These are phyloP conservation scores for Spialia ferax DNA, from an alignment of 2,888 invertebrate genomes.

Conservation along the genomic window DNA sequence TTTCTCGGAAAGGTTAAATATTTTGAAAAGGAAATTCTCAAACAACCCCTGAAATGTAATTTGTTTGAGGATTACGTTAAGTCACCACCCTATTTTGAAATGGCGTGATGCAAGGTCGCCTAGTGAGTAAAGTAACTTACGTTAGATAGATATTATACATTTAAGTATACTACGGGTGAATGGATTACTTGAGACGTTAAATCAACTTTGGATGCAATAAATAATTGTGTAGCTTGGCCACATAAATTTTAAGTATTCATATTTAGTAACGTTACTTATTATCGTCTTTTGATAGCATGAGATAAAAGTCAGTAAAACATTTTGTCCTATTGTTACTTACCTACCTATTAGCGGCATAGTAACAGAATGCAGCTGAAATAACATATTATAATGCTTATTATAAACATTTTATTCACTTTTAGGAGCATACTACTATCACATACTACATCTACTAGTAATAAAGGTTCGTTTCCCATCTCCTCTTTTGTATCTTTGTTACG, in stretches of 20 bases:
- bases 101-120: background rate
- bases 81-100: background rate
- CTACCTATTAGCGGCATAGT: no score
- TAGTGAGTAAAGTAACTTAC: background rate
- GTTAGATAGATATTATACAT: background rate
- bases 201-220: background rate
- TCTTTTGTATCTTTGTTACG: background rate
- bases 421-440: no score
- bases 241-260: background rate
- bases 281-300: no score
- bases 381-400: no score
- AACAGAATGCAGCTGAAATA: no score
- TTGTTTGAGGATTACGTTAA: slow-evolving; percentile 15
- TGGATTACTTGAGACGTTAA: background rate
- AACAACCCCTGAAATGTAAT: slow-evolving; percentile 19
- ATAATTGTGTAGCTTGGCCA: background rate
- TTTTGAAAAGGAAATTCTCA: slow-evolving; percentile 37
- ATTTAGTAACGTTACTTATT: no score
- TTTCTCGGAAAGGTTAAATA: slow-evolving; percentile 48
- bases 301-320: no score
- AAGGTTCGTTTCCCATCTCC: no score
- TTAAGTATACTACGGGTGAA: background rate
- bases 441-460: no score
- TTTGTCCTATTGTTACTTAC: no score
- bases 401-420: no score